Conservation (phyloP, 2,888 invertebrate species). For the Minunthozetes semirufus region DNA sequence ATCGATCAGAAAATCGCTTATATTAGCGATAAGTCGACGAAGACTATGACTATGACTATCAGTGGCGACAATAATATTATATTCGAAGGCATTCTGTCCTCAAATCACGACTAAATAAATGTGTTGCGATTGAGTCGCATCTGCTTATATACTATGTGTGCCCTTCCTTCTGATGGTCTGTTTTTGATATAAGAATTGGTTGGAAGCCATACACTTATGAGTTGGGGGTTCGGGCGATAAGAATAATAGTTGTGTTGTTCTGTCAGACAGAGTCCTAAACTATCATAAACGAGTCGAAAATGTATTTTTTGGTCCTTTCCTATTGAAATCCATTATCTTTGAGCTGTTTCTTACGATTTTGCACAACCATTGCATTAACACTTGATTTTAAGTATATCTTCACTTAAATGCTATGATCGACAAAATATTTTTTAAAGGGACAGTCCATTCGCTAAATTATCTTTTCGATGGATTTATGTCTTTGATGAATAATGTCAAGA, state of each 20-base stretch:
- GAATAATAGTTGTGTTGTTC: not conserved
- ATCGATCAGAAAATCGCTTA: not conserved
- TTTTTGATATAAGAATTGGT: conserved; percentile 11
- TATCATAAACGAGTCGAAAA: conserved; percentile 2
- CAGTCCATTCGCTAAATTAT: no score
- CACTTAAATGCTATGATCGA: not conserved
- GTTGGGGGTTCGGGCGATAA: not conserved
- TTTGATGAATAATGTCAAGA: no score
- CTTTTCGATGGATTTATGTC: no score
- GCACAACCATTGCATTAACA: not conserved
- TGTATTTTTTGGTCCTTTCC: not conserved
- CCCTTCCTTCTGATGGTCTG: not conserved
- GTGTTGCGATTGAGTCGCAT: not conserved
- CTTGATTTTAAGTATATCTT: conserved; percentile 3
- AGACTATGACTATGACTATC: no score
- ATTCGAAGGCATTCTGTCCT: conserved; percentile 1
- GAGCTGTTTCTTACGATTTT: not conserved
- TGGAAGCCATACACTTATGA: not conserved
- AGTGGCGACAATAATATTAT: not conserved
- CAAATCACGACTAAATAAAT: not conserved
- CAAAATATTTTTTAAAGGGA: no score
- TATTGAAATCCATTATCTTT: not conserved
- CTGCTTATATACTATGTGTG: not conserved
- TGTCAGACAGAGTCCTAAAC: not conserved
- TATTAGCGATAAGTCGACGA: not conserved